Conservation (phyloP, 2,888 invertebrate genomes). For the Aphodius granarius region DNA sequence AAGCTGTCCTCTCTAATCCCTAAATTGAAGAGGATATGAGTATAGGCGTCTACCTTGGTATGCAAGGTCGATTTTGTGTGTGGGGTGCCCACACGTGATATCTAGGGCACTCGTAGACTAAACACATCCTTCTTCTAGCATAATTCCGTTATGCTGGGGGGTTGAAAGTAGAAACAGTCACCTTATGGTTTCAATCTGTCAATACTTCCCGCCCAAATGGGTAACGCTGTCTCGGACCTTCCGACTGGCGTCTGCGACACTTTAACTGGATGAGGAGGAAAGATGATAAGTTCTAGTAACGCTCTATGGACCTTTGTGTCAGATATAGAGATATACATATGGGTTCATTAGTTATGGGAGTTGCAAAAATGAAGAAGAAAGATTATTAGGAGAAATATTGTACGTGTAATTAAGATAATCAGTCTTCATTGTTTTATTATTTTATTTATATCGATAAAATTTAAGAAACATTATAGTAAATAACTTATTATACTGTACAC, state of each 20-base stretch:
- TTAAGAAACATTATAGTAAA: too few relatives aligned
- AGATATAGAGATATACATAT: too few relatives aligned
- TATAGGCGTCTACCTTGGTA: background rate
- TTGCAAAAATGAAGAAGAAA: too few relatives aligned
- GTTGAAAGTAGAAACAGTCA: slow-evolving; percentile 45
- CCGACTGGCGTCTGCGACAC: background rate
- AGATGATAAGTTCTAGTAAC: background rate
- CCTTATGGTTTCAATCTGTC: slow-evolving; percentile 55
- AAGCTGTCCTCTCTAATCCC: too few relatives aligned
- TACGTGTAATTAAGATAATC: too few relatives aligned
- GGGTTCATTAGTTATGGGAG: too few relatives aligned
- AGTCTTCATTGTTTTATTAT: too few relatives aligned
- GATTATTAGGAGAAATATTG: too few relatives aligned
- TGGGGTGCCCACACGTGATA: slow-evolving; percentile 19
- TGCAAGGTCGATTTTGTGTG: background rate
- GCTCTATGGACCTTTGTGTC: too few relatives aligned
- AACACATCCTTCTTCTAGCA: slow-evolving; percentile 44
- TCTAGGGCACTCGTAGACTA: slow-evolving; percentile 44
- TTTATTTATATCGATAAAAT: too few relatives aligned
- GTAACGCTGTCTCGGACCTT: background rate
- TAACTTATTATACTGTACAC: too few relatives aligned
- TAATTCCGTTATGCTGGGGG: slow-evolving; percentile 33
- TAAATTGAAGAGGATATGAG: too few relatives aligned
- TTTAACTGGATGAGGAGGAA: background rate
- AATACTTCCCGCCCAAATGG: slow-evolving; percentile 45